Conservation (phyloP, 35 echinoderm and acorn worm species). For the Heliocidaris tuberculata region DNA sequence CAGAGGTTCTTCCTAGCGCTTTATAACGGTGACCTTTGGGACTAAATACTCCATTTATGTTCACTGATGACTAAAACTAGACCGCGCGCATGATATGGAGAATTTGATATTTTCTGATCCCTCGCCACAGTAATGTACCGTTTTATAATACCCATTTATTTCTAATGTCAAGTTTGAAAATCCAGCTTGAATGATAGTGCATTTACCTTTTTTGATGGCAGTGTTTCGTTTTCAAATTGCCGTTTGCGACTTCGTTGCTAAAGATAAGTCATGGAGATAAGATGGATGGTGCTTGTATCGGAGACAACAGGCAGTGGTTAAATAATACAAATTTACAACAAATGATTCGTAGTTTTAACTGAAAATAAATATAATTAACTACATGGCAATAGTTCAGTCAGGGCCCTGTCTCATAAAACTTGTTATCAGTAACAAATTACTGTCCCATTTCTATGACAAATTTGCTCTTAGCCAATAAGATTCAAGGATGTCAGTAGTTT, state of each 20-base stretch:
- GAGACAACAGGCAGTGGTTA: too few species aligned
- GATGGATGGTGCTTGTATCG: too few species aligned
- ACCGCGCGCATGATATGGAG: neutral
- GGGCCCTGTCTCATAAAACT: too few species aligned
- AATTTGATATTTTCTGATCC: neutral
- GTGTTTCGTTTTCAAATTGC: neutral
- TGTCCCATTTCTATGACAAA: too few species aligned
- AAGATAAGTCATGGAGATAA: too few species aligned
- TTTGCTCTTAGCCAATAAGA: too few species aligned
- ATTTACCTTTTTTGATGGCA: neutral
- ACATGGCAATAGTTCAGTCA: too few species aligned
- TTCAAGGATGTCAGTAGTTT: too few species aligned
- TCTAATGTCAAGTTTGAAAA: neutral
- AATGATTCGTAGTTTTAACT: too few species aligned
- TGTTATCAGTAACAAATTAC: too few species aligned
- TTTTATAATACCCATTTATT: neutral
- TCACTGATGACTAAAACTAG: neutral
- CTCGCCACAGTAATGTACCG: neutral
- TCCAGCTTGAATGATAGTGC: neutral
- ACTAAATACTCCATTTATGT: neutral
- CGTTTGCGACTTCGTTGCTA: neutral
- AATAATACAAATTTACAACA: too few species aligned
- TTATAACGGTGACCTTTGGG: neutral
- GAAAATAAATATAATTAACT: too few species aligned
- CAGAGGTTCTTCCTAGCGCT: neutral